Evolutionary conservation across 2,888 invertebrate species (phyloP), one percentile per base, ranked within the genome.

Genomic region (Dyspetes luteomarginatus): DNA sequence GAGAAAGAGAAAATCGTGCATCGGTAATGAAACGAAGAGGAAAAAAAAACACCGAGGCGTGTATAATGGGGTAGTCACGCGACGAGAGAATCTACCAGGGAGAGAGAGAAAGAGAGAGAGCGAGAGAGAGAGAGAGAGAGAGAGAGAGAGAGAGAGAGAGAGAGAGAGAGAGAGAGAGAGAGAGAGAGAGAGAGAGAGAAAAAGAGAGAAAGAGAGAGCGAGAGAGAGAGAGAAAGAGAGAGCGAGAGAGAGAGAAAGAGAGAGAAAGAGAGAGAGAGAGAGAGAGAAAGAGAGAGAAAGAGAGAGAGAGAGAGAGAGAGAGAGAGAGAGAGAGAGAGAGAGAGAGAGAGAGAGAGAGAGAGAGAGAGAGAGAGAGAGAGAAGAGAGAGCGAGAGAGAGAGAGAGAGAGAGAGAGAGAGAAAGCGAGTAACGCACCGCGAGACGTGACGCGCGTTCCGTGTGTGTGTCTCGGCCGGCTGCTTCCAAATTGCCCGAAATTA

Each of bases 401-500:
- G 78, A 15, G 41, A 69, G 64, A 43, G 72, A 65, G 52, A 48
- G 48, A 52, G 81, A 43, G 73, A 65, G 64, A 78, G 72, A 74
- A 65, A 67, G 65, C 75, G 64, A 52, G 78, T 55, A 76, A 69
- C 69, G 71, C 41, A 58, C 78, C 62, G 45, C 55, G 62, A 69
- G 74, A 81, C 81, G 81, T 75, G 82, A 79, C 81, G 82, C 82
- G 77, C 64, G 80, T 80, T 78, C 67, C 72, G 68, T 72, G 74
- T 87, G 82, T 81, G 88, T 83, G 91, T 90, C 86, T 90, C 91
- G 91, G 90, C 88, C 90, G 87, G 89, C 91, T 92, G 91, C 91
- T 79, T 86, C 86, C 90, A 92, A 91, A 92, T 92, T 91, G 89
- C 89, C 87, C 88, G 87, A 91, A 91, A 92, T 92, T 92, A 91